A percentile compares a stretch with the other conserved stretches of the same genome.
Conservation (phyloP, 1,140 invertebrate species). For the Rhizoglyphus robini region DNA sequence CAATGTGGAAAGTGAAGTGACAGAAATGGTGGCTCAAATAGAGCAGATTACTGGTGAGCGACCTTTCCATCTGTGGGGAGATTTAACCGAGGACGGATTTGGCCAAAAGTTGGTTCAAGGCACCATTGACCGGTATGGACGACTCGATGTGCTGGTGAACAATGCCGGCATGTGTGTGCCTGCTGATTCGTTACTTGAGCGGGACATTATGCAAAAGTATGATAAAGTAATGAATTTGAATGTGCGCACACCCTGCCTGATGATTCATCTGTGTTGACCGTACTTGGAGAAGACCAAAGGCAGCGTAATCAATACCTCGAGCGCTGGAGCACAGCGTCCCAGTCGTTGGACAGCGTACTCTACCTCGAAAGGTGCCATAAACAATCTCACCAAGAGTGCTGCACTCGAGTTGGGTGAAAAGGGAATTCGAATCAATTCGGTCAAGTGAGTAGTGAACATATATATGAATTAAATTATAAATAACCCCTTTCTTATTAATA, state of each 20-base stretch:
- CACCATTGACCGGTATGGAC: slow-evolving; percentile 80
- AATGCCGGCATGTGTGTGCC: slow-evolving; percentile 8
- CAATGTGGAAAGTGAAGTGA: neutral
- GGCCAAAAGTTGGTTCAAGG: neutral
- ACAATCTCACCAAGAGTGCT: slow-evolving; percentile 33
- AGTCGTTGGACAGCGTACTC: slow-evolving; percentile 28
- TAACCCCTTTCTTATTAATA: neutral
- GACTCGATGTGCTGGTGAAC: slow-evolving; percentile 32
- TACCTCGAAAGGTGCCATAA: slow-evolving; percentile 32
- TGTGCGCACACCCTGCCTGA: neutral
- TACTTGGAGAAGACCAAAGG: slow-evolving; percentile 64
- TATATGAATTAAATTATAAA: too few species aligned
- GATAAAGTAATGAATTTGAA: slow-evolving; percentile 10
- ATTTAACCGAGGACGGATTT: neutral
- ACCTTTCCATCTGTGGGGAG: neutral
- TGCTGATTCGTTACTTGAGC: neutral
- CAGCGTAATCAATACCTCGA: slow-evolving; percentile 75
- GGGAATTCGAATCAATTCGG: slow-evolving; percentile 26
- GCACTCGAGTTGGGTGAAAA: slow-evolving; percentile 33
- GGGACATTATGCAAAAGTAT: slow-evolving; percentile 1
- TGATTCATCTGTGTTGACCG: slow-evolving; percentile 67
- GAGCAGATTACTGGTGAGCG: neutral
- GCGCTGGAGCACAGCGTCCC: slow-evolving; percentile 57
- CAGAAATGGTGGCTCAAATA: neutral
- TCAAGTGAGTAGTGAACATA: slow-evolving; percentile 8